Conservation (phyloP, 2,888 invertebrate genomes). For the Chydorus sphaericus region DNA sequence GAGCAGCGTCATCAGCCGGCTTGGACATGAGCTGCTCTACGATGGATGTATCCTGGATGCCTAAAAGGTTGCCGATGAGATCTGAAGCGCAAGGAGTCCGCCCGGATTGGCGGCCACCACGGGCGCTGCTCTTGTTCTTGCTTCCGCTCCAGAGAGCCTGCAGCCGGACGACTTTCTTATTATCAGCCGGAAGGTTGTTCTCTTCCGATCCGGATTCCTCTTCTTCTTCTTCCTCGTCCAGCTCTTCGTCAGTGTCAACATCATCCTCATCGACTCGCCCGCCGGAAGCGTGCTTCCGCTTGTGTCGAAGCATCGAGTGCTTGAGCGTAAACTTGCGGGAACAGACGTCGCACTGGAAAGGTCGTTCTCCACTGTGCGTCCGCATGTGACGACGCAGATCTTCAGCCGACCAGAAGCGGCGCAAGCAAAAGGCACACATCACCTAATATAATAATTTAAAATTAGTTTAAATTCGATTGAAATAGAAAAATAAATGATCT, state of each 20-base stretch:
- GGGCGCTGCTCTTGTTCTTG: slow-evolving; percentile 20
- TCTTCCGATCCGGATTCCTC: background rate
- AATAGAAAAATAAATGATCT: background rate
- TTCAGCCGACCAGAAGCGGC: slow-evolving; percentile 89
- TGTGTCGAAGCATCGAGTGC: slow-evolving; percentile 84
- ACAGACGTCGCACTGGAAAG: slow-evolving; percentile 83
- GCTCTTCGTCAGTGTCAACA: background rate
- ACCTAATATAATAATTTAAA: slow-evolving; percentile 35
- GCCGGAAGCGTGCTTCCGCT: slow-evolving; percentile 62
- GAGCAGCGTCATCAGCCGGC: slow-evolving; percentile 65
- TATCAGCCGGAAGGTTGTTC: background rate
- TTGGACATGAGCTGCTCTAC: slow-evolving; percentile 65
- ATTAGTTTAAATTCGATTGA: background rate
- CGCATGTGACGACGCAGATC: slow-evolving; percentile 85
- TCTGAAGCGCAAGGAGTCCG: slow-evolving; percentile 31
- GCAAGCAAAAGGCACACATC: slow-evolving; percentile 80
- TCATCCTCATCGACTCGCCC: slow-evolving; percentile 1
- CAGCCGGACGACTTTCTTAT: background rate
- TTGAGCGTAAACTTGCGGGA: slow-evolving; percentile 76
- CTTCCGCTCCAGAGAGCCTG: slow-evolving; percentile 14
- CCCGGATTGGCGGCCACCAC: background rate
- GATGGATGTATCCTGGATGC: slow-evolving; percentile 68
- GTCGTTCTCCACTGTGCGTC: slow-evolving; percentile 47
- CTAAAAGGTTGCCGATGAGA: slow-evolving; percentile 75
- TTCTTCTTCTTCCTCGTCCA: slow-evolving; percentile 9